A percentile compares a stretch with the other conserved stretches of the same genome.
Conservation (phyloP, 2,113 vertebrate genomes). For the Uria lomvia region DNA sequence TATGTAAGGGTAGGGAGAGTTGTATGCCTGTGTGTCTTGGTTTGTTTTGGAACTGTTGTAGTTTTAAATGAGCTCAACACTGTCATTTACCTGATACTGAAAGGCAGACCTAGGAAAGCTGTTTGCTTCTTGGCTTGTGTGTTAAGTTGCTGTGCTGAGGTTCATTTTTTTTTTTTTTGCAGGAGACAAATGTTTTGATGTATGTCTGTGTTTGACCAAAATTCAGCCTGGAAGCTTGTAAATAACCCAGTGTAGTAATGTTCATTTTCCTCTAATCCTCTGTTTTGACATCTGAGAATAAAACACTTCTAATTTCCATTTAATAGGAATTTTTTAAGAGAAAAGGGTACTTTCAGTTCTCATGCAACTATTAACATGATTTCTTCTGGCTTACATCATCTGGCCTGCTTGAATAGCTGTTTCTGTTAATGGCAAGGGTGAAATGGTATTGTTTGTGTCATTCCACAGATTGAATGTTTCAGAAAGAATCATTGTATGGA, state of each 20-base stretch:
- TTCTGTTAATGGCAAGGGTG: neutral
- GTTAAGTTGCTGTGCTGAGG: slow-evolving; percentile 9
- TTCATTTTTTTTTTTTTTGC: neutral
- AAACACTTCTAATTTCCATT: slow-evolving; percentile 22
- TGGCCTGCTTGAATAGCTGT: neutral
- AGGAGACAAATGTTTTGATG: neutral
- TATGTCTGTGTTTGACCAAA: neutral
- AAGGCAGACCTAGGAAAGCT: neutral
- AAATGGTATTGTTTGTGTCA: slow-evolving; percentile 21
- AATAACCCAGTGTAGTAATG: slow-evolving; percentile 1
- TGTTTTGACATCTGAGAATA: slow-evolving; percentile 51
- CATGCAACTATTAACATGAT: neutral
- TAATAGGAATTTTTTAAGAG: slow-evolving; percentile 11
- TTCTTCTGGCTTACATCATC: slow-evolving; percentile 28
- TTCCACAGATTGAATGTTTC: slow-evolving; percentile 24
- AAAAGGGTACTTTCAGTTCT: slow-evolving; percentile 4
- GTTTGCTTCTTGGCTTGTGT: neutral
- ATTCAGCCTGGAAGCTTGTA: slow-evolving; percentile 11
- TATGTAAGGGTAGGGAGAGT: neutral
- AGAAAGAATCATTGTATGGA: slow-evolving; percentile 17
- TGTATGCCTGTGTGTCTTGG: neutral
- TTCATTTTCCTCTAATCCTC: slow-evolving; percentile 27
- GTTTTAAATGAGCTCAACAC: neutral
- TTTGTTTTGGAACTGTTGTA: slow-evolving; percentile 22
- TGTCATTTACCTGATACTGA: neutral